Conservation (phyloP, 2,888 invertebrate genomes). For the Mantis religiosa region DNA sequence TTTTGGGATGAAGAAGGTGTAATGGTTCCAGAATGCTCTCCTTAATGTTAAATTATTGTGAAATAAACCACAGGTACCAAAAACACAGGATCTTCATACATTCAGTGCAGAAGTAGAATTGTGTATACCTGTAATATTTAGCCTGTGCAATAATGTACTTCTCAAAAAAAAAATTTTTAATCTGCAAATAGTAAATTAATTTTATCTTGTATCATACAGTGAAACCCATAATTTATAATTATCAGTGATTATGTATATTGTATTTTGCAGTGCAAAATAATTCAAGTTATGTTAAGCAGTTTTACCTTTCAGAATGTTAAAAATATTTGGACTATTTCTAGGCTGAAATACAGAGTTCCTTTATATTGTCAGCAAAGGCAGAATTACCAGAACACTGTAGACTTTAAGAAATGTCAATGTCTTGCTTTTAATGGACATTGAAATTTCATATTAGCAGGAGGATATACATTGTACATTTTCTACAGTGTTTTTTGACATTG, state of each 20-base stretch:
- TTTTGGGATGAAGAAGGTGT: conserved; percentile 6
- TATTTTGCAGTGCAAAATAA: neutral
- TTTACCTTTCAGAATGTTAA: neutral
- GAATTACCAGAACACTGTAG: neutral
- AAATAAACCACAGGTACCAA: neutral
- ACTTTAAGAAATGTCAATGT: neutral
- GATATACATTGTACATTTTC: neutral
- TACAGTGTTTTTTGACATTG: neutral
- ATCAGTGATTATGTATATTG: neutral
- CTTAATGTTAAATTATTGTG: neutral
- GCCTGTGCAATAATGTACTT: neutral
- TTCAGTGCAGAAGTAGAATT: neutral
- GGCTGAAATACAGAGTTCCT: neutral
- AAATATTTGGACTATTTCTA: neutral
- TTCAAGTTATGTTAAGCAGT: neutral
- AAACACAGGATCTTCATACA: neutral
- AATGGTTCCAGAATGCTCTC: neutral
- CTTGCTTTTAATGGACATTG: neutral
- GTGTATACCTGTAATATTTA: neutral
- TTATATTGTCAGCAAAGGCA: neutral
- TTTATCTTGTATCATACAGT: neutral
- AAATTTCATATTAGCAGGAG: neutral
- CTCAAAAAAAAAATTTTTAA: neutral
- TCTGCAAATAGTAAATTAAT: neutral
- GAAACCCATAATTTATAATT: neutral